Evolutionary conservation across 2,888 invertebrate genomes (phyloP).

Genomic region (Blomia tropicalis): DNA sequence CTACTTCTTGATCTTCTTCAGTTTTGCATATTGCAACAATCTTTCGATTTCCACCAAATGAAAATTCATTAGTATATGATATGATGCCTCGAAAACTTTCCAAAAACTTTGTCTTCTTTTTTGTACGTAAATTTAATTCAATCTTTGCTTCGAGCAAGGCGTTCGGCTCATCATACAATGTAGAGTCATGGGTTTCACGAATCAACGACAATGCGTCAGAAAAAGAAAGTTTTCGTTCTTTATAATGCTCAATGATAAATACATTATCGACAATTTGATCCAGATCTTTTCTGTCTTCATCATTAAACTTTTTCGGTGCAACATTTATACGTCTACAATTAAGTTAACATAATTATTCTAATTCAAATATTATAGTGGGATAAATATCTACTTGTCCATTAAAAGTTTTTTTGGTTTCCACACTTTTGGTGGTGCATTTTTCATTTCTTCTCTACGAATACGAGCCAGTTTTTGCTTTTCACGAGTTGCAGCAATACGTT

Average conservation of each 20-base stretch:
- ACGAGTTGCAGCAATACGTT: slow-evolving; percentile 20
- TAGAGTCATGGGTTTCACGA: slow-evolving; percentile 63
- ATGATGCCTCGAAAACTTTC: slow-evolving; percentile 53
- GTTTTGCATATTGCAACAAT: slow-evolving; percentile 57
- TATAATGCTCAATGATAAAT: slow-evolving; percentile 44
- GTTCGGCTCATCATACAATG: slow-evolving; percentile 59
- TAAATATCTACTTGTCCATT: slow-evolving; percentile 16
- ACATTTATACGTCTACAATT: slow-evolving; percentile 10
- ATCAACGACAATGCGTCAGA: slow-evolving; percentile 59
- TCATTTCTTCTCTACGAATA: slow-evolving; percentile 17
- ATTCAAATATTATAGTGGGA: background rate
- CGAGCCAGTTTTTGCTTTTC: slow-evolving; percentile 15
- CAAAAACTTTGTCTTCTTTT: slow-evolving; percentile 48
- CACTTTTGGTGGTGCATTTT: slow-evolving; percentile 15
- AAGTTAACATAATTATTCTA: background rate
- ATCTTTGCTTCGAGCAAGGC: slow-evolving; percentile 52
- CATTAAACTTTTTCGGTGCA: slow-evolving; percentile 10
- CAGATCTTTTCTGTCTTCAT: slow-evolving; percentile 30
- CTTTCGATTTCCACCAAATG: slow-evolving; percentile 49
- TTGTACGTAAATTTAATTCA: slow-evolving; percentile 62
- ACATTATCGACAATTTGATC: slow-evolving; percentile 47
- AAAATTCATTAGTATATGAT: slow-evolving; percentile 51
- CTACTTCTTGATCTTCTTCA: slow-evolving; percentile 43
- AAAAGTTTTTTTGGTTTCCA: slow-evolving; percentile 18
- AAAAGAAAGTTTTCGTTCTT: slow-evolving; percentile 48